A percentile compares a stretch with the other conserved stretches of the same genome.
These are phyloP conservation scores for Macrosoma leucophasiata DNA, from an alignment of 2,888 invertebrate genomes.

Conservation along the genomic window DNA sequence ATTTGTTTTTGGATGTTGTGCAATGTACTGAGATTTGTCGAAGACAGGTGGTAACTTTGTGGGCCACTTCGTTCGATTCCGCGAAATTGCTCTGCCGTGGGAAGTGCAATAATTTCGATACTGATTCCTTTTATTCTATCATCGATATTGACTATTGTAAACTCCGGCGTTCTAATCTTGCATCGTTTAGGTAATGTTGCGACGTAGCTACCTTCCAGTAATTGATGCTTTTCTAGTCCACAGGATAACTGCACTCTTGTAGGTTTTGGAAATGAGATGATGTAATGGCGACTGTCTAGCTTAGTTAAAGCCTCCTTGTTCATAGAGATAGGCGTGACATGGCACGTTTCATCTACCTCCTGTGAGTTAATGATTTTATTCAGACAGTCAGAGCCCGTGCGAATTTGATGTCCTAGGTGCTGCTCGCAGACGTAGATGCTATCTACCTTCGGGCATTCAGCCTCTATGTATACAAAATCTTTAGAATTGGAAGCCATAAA, in stretches of 20 bases:
- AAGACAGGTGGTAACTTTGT: no score
- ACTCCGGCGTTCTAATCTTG: slow-evolving; percentile 9
- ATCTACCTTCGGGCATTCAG: slow-evolving; percentile 4
- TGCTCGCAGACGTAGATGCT: slow-evolving; percentile 5
- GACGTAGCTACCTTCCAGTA: slow-evolving; percentile 10
- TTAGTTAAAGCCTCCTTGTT: slow-evolving; percentile 11
- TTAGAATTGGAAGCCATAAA: slow-evolving; percentile 4
- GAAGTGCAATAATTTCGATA: slow-evolving; percentile 4
- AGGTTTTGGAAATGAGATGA: slow-evolving; percentile 9
- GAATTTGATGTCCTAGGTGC: slow-evolving; percentile 5
- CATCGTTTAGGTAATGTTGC: slow-evolving; percentile 13
- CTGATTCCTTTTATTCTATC: slow-evolving; percentile 10
- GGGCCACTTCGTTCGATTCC: no score
- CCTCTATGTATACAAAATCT: slow-evolving; percentile 6
- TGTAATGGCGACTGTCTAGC: slow-evolving; percentile 14
- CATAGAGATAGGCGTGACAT: slow-evolving; percentile 9
- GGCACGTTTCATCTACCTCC: slow-evolving; percentile 3
- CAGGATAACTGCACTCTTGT: slow-evolving; percentile 11
- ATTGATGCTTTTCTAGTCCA: slow-evolving; percentile 7
- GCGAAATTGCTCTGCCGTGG: no score
- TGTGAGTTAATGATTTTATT: slow-evolving; percentile 6
- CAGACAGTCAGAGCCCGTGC: slow-evolving; percentile 12
- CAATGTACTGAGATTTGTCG: no score
- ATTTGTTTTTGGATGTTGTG: no score
- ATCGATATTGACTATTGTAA: slow-evolving; percentile 13